Evolutionary conservation across 2,888 invertebrate genomes (phyloP).

Genomic region (Aspidapion aeneum): DNA sequence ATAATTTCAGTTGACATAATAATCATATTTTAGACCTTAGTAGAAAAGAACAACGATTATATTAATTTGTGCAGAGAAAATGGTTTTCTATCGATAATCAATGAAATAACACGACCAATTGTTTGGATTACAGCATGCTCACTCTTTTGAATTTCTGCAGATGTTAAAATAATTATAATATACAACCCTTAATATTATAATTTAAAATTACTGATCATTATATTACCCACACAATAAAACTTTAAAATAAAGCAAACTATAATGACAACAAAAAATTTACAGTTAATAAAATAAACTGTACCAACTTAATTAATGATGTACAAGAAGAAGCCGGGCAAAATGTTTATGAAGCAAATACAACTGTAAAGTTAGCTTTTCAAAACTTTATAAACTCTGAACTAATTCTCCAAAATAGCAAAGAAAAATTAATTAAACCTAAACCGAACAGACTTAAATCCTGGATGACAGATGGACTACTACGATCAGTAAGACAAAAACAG

Average conservation of each 20-base stretch:
- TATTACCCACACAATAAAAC: background rate
- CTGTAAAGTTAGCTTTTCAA: background rate
- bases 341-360: too few relatives aligned
- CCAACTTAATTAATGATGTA: background rate
- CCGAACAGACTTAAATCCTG: background rate
- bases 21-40: background rate
- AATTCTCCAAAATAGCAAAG: background rate
- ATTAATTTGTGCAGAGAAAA: background rate
- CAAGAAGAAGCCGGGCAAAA: too few relatives aligned
- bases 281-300: background rate
- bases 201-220: background rate
- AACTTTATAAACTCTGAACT: background rate
- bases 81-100: background rate
- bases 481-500: background rate
- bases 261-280: background rate
- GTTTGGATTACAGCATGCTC: background rate
- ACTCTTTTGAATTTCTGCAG: too few relatives aligned
- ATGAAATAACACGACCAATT: background rate
- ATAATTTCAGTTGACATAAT: background rate
- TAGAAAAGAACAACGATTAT: background rate
- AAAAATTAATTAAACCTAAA: background rate
- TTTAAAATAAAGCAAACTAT: background rate
- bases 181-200: background rate
- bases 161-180: background rate
- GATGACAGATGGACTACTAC: background rate